Evolutionary conservation across 2,113 vertebrate species (phyloP).

Genomic region (Dolichallabes microphthalmus): DNA sequence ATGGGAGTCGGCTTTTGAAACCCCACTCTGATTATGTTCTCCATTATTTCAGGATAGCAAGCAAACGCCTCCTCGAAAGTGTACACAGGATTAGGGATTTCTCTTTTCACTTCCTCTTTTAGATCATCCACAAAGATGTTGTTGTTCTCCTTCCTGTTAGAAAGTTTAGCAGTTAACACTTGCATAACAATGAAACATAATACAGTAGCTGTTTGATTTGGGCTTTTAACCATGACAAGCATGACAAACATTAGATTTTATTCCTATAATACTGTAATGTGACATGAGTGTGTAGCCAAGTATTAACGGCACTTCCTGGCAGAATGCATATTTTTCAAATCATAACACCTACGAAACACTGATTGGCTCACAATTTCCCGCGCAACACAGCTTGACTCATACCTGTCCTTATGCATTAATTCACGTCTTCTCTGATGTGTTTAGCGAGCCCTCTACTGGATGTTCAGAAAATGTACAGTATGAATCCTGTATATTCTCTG

Average conservation of each 20-base stretch:
- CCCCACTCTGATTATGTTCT: conserved; percentile 81
- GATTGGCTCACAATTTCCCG: not conserved
- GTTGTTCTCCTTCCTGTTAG: conserved; percentile 86
- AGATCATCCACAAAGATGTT: conserved; percentile 88
- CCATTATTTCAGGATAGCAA: conserved; percentile 85
- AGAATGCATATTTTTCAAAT: not conserved
- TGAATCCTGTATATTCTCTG: not conserved
- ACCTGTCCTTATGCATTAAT: not conserved
- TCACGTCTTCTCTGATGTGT: not conserved
- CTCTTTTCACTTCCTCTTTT: conserved; percentile 79
- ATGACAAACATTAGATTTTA: too few species aligned
- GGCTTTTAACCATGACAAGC: not conserved
- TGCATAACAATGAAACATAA: not conserved
- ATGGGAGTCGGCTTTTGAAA: conserved; percentile 93
- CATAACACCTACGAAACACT: not conserved
- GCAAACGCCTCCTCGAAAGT: conserved; percentile 87
- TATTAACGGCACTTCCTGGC: too few species aligned
- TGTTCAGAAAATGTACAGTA: not conserved
- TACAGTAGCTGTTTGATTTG: not conserved
- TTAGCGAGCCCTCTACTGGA: conserved; percentile 25
- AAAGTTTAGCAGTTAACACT: not conserved
- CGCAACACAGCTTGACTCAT: not conserved
- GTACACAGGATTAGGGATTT: conserved; percentile 83
- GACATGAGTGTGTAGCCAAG: not conserved
- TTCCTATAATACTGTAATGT: not conserved